phyloP scores from a whole-genome alignment of 2,113 vertebrate genomes.

The Macroglossus sobrinus region DNA sequence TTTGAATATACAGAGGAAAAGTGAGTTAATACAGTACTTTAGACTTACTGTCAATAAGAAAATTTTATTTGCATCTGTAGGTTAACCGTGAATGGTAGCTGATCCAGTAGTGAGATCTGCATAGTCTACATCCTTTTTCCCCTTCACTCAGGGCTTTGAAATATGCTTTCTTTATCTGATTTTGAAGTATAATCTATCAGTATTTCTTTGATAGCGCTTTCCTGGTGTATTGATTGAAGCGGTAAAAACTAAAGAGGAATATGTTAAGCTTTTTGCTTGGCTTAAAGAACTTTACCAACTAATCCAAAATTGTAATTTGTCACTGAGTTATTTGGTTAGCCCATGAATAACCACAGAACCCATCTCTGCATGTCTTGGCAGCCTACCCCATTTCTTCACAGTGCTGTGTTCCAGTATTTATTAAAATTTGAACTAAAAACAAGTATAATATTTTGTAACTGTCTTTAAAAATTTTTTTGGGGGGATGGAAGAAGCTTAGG shows the following conservation, averaged over 20 bases:
- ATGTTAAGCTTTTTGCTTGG: background rate
- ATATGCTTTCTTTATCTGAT: background rate
- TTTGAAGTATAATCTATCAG: background rate
- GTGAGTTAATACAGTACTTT: background rate
- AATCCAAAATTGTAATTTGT: background rate
- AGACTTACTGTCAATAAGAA: background rate
- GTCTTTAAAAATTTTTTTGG: background rate
- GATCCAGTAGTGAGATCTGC: background rate
- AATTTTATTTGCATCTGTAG: background rate
- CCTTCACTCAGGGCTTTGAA: background rate
- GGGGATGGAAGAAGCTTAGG: background rate
- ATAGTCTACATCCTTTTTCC: background rate
- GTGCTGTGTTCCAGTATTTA: background rate
- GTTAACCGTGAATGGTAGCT: background rate
- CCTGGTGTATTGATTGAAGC: background rate
- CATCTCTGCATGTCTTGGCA: background rate
- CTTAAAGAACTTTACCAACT: background rate
- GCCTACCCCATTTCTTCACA: background rate
- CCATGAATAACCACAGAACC: background rate
- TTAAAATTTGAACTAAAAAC: background rate
- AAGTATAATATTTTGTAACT: constrained; percentile 13
- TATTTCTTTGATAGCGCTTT: background rate
- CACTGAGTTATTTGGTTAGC: background rate
- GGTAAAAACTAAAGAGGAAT: background rate
- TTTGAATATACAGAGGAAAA: background rate